Evolutionary conservation across 2,888 invertebrate species (phyloP).

Genomic region (Heteropelma amictum): DNA sequence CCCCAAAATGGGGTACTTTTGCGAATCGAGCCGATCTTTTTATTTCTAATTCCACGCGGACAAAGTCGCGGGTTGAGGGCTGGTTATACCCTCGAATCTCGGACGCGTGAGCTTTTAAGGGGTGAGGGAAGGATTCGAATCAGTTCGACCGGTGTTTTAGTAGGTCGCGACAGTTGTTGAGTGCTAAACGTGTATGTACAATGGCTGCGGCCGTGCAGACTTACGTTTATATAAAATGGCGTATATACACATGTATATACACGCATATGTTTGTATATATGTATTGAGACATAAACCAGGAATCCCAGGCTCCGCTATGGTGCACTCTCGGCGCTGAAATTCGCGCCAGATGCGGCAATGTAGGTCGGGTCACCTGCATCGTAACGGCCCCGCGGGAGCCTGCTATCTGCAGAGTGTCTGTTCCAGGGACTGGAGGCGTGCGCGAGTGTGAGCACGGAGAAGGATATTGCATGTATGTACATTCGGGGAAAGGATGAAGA

Average conservation of each 20-base stretch:
- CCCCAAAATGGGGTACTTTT: too few species aligned
- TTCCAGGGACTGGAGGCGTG: conserved; percentile 43
- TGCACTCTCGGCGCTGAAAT: conserved; percentile 63
- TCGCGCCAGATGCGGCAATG: conserved; percentile 70
- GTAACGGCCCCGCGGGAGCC: conserved; percentile 64
- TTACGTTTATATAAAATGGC: too few species aligned
- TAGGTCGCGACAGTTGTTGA: too few species aligned
- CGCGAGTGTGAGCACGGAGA: conserved; percentile 22
- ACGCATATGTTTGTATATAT: not conserved
- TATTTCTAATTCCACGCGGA: too few species aligned
- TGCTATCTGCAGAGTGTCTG: conserved; percentile 60
- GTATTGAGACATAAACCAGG: conserved; percentile 2
- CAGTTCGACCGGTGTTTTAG: too few species aligned
- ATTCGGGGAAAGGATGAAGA: not conserved
- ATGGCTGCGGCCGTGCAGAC: too few species aligned
- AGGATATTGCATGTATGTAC: not conserved
- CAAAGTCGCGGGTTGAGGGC: too few species aligned
- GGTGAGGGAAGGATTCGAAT: too few species aligned
- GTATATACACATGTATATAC: not conserved
- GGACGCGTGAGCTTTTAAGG: too few species aligned
- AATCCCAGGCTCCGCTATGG: conserved; percentile 29
- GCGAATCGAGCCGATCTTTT: too few species aligned
- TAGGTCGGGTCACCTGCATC: conserved; percentile 76
- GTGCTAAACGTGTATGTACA: too few species aligned
- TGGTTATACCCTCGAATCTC: too few species aligned